These are phyloP conservation scores for Platynereis dumerilii DNA, from an alignment of 2,888 invertebrate genomes.

Conservation along the genomic window DNA sequence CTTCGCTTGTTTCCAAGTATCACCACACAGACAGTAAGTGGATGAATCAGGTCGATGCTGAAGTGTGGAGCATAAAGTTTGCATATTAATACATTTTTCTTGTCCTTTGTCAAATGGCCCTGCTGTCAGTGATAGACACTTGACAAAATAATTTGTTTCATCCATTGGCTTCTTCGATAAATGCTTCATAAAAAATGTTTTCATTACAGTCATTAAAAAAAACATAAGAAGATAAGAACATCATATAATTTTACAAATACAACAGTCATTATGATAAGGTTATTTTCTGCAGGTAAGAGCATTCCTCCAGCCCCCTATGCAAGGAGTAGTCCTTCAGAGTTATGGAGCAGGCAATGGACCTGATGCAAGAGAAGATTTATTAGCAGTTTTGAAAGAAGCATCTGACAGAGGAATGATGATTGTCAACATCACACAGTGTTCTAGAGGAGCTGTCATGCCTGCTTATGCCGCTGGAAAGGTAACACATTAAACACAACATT, in stretches of 20 bases:
- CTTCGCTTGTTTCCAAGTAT: constrained; percentile 93
- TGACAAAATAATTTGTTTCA: too few species aligned
- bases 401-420: constrained; percentile 77
- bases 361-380: constrained; percentile 79
- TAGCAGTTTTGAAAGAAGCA: constrained; percentile 76
- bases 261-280: too few species aligned
- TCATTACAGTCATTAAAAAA: too few species aligned
- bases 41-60: too few species aligned
- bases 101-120: too few species aligned
- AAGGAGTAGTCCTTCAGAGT: constrained; percentile 87
- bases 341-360: constrained; percentile 96
- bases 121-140: too few species aligned
- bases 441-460: constrained; percentile 79
- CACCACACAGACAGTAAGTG: constrained; percentile 73
- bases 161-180: too few species aligned
- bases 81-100: too few species aligned
- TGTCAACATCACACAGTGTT: constrained; percentile 91
- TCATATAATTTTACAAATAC: too few species aligned
- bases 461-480: constrained; percentile 86
- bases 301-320: constrained; percentile 72
- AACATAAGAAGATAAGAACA: too few species aligned
- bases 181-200: too few species aligned
- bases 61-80: too few species aligned
- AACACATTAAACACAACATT: background rate
- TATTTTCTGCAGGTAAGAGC: constrained; percentile 62